A percentile compares a stretch with the other conserved stretches of the same genome.
Evolutionary conservation across 2,797 vertebrate species (phyloP).

Genomic region (Chiloscyllium punctatum): DNA sequence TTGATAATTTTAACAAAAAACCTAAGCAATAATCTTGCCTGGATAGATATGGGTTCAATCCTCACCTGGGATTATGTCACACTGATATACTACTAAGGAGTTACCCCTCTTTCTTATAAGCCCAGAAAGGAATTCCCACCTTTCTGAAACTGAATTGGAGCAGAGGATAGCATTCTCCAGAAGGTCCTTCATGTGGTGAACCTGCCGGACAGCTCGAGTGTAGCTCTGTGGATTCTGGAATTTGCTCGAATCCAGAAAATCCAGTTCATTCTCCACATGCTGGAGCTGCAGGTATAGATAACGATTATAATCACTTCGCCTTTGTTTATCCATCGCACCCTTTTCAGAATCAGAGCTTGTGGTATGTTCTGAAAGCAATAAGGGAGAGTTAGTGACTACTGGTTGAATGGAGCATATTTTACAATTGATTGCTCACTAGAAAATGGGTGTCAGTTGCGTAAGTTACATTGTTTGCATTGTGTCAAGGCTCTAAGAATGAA

Average conservation of each 20-base stretch:
- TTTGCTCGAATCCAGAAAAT: constrained; percentile 62
- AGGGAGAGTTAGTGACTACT: background rate
- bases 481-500: background rate
- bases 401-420: background rate
- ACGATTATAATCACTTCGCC: constrained; percentile 57
- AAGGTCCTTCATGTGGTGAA: constrained; percentile 71
- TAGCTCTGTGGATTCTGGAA: constrained; percentile 69
- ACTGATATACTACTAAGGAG: background rate
- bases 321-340: constrained; percentile 50
- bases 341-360: constrained; percentile 52
- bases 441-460: background rate
- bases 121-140: constrained; percentile 46
- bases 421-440: background rate
- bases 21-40: background rate
- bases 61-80: background rate
- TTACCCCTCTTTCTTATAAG: background rate
- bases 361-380: constrained; percentile 54
- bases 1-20: background rate
- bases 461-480: background rate
- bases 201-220: constrained; percentile 65
- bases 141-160: constrained; percentile 40
- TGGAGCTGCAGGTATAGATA: constrained; percentile 79
- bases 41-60: background rate
- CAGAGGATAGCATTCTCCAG: constrained; percentile 56
- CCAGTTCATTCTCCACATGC: constrained; percentile 71